phyloP scores from a whole-genome alignment of 2,797 vertebrate species.

The Chromobotia macracanthus region DNA sequence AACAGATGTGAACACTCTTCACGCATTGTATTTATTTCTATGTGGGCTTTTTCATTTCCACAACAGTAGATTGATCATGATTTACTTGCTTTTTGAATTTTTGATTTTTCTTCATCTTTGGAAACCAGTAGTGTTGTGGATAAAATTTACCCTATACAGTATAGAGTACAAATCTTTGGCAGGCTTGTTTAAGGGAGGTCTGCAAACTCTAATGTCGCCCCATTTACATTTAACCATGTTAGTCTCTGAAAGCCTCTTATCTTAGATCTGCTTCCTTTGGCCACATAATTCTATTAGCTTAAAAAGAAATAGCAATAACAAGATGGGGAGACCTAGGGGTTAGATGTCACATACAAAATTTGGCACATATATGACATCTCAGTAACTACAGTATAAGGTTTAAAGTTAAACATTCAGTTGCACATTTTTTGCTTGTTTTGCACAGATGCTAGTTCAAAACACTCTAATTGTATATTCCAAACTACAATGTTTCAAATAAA shows the following conservation, averaged over 20 bases:
- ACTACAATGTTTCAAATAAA: neutral
- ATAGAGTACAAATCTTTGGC: neutral
- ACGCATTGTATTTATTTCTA: constrained; percentile 65
- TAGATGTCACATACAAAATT: neutral
- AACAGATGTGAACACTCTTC: constrained; percentile 58
- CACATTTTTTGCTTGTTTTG: neutral
- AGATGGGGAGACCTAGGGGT: neutral
- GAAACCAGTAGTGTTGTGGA: constrained; percentile 65
- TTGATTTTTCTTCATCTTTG: neutral
- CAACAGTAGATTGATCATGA: constrained; percentile 8
- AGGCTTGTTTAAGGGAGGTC: neutral
- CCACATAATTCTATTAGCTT: neutral
- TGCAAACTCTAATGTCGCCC: neutral
- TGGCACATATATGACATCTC: neutral
- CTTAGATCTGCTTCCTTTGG: neutral
- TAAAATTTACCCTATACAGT: neutral
- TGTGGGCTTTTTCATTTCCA: constrained; percentile 55
- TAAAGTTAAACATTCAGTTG: neutral
- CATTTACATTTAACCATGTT: constrained; percentile 5
- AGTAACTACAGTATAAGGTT: neutral
- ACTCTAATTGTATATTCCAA: neutral
- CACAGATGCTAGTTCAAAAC: neutral
- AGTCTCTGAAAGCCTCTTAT: neutral
- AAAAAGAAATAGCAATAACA: neutral
- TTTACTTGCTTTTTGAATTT: constrained; percentile 12